Conservation (phyloP, 2,113 vertebrate species). For the Pungitius pungitius region DNA sequence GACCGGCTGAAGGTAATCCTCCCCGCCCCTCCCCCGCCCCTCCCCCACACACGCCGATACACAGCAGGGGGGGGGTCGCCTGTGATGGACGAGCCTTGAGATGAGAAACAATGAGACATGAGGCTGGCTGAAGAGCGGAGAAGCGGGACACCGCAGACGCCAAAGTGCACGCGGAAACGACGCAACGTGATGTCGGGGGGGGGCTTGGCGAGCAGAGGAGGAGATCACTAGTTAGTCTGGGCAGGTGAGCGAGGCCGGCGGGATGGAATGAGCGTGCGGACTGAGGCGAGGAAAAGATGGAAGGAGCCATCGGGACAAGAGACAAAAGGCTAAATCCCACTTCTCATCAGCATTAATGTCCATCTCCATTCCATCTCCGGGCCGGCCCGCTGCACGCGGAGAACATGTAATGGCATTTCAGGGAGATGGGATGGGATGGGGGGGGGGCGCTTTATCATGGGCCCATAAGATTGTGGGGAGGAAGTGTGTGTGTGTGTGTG, state of each 20-base stretch:
- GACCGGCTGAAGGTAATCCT: slow-evolving; percentile 92
- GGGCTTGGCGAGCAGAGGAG: slow-evolving; percentile 1
- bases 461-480: slow-evolving; percentile 49
- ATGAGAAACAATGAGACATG: slow-evolving; percentile 36
- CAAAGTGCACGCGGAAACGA: slow-evolving; percentile 20
- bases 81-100: background rate
- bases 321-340: slow-evolving; percentile 73
- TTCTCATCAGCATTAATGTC: slow-evolving; percentile 78
- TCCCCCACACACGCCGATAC: background rate
- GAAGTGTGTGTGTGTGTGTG: no score
- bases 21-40: no score
- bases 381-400: slow-evolving; percentile 37
- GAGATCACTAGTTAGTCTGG: slow-evolving; percentile 23
- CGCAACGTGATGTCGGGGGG: slow-evolving; percentile 28
- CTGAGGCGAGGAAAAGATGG: slow-evolving; percentile 34
- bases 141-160: slow-evolving; percentile 25
- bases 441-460: slow-evolving; percentile 67
- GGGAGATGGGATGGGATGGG: slow-evolving; percentile 68
- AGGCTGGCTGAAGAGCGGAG: slow-evolving; percentile 14
- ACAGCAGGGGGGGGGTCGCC: background rate
- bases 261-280: slow-evolving; percentile 22
- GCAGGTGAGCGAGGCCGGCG: slow-evolving; percentile 38
- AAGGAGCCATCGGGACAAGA: slow-evolving; percentile 46
- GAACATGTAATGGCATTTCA: slow-evolving; percentile 80
- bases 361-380: slow-evolving; percentile 63